These are phyloP conservation scores for Agrenia bidenticulata DNA, from an alignment of 2,888 invertebrate species.

Conservation along the genomic window DNA sequence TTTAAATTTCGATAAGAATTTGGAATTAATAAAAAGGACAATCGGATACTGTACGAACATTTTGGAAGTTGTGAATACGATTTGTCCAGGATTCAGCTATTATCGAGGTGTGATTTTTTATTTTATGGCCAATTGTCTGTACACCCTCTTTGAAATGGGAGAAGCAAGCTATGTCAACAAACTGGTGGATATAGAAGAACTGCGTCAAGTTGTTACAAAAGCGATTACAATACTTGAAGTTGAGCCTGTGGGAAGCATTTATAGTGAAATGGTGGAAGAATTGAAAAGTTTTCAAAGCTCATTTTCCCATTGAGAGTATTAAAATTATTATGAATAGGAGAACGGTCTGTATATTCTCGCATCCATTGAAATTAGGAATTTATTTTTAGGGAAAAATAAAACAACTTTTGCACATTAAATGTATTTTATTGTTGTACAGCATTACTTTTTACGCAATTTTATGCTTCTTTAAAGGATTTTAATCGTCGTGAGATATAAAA, in stretches of 20 bases:
- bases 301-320: neutral
- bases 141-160: conserved; percentile 15
- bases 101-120: conserved; percentile 31
- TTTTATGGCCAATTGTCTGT: conserved; percentile 25
- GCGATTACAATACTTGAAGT: conserved; percentile 30
- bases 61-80: conserved; percentile 23
- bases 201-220: conserved; percentile 25
- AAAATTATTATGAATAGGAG: too few relatives aligned
- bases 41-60: conserved; percentile 28
- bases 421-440: too few relatives aligned
- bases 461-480: too few relatives aligned
- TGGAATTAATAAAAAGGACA: conserved; percentile 21
- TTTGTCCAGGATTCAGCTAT: conserved; percentile 28
- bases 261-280: conserved; percentile 21
- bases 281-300: conserved; percentile 9
- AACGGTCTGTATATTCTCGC: too few relatives aligned
- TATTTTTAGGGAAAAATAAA: too few relatives aligned
- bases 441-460: too few relatives aligned
- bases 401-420: too few relatives aligned
- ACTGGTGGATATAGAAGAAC: neutral
- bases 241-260: conserved; percentile 28
- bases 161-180: conserved; percentile 7
- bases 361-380: too few relatives aligned
- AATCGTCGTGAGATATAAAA: too few relatives aligned
- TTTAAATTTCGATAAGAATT: conserved; percentile 18